These are phyloP conservation scores for Pachyrhynchus sulphureomaculatus DNA, from an alignment of 1,140 invertebrate species.

Conservation along the genomic window DNA sequence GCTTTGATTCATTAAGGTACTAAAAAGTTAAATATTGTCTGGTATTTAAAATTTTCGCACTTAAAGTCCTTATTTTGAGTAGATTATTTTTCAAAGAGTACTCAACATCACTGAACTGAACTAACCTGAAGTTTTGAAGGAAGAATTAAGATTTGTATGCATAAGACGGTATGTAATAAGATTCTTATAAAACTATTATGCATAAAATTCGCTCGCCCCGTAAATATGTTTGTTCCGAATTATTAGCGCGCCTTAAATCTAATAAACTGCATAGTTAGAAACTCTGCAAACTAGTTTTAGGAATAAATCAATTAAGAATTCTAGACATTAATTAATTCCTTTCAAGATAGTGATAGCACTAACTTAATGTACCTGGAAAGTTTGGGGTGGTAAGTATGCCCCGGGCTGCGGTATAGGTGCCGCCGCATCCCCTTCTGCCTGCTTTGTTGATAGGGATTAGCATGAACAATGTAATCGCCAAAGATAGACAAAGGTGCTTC, in stretches of 20 bases:
- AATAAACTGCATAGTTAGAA: not conserved
- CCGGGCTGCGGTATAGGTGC: constrained; percentile 59
- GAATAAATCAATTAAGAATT: constrained; percentile 10
- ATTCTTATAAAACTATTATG: too few relatives aligned
- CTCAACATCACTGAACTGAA: too few relatives aligned
- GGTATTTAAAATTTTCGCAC: too few relatives aligned
- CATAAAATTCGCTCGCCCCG: too few relatives aligned
- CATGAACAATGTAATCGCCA: constrained; percentile 5
- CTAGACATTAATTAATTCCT: constrained; percentile 9
- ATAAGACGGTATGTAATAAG: too few relatives aligned
- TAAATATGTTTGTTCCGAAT: too few relatives aligned
- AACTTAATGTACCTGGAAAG: constrained; percentile 63
- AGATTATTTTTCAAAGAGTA: too few relatives aligned
- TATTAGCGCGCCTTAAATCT: not conserved
- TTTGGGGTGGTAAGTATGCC: constrained; percentile 79
- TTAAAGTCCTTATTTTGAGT: too few relatives aligned
- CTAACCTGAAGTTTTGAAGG: too few relatives aligned
- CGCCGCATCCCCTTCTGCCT: constrained; percentile 58
- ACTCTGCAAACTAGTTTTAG: not conserved
- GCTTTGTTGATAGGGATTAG: constrained; percentile 9
- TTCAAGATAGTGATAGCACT: constrained; percentile 2
- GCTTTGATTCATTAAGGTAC: too few relatives aligned
- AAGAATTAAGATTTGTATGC: too few relatives aligned
- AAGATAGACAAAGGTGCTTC: constrained; percentile 13
- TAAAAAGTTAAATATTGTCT: too few relatives aligned